A percentile compares a stretch with the other conserved stretches of the same genome.
These are phyloP conservation scores for Masticophis lateralis DNA, from an alignment of 2,797 vertebrate species.

Conservation along the genomic window DNA sequence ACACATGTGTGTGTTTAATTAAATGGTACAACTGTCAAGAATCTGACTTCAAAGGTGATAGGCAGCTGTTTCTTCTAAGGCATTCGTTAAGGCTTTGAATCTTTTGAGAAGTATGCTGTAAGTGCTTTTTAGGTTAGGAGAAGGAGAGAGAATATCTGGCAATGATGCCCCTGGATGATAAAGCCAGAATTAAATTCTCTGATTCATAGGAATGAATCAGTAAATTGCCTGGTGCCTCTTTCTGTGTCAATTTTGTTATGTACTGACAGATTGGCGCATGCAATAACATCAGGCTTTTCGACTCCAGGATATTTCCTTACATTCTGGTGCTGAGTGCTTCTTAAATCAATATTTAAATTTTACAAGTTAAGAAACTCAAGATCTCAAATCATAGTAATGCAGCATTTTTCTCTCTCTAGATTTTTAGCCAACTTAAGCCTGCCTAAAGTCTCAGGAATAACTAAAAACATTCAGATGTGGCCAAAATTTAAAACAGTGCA, in stretches of 20 bases:
- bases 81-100: slow-evolving; percentile 38
- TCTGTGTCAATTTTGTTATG: slow-evolving; percentile 44
- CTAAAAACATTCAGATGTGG: background rate
- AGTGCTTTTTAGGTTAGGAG: slow-evolving; percentile 57
- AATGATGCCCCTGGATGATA: slow-evolving; percentile 61
- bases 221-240: slow-evolving; percentile 62
- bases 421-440: background rate
- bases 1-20: slow-evolving; percentile 32
- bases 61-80: slow-evolving; percentile 51
- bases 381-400: background rate
- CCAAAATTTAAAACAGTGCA: background rate
- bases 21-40: slow-evolving; percentile 54
- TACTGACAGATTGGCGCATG: background rate
- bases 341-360: background rate
- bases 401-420: background rate
- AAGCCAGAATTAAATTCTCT: slow-evolving; percentile 61
- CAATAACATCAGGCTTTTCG: slow-evolving; percentile 19
- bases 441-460: background rate
- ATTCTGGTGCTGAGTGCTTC: slow-evolving; percentile 4
- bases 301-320: background rate
- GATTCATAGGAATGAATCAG: slow-evolving; percentile 61
- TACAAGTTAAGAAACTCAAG: background rate
- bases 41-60: slow-evolving; percentile 63
- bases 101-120: slow-evolving; percentile 58
- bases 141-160: slow-evolving; percentile 55